These are phyloP conservation scores for Dipus sagitta DNA, from an alignment of 2,797 vertebrate genomes.

Conservation along the genomic window DNA sequence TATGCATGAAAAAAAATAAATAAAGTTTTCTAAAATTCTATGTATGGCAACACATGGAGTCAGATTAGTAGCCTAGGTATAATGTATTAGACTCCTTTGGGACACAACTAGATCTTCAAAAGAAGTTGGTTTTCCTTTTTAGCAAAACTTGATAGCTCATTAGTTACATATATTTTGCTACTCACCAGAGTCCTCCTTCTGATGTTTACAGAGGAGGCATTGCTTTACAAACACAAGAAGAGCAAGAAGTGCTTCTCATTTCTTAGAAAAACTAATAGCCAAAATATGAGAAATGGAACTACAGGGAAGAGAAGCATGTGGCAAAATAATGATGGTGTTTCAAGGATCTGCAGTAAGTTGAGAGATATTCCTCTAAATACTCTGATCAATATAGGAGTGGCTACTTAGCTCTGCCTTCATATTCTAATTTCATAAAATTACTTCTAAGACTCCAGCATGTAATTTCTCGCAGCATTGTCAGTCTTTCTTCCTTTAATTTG, in stretches of 20 bases:
- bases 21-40: background rate
- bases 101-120: background rate
- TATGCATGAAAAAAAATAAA: background rate
- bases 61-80: background rate
- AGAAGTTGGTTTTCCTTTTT: conserved; percentile 13
- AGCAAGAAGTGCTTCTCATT: conserved; percentile 3
- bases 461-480: conserved; percentile 9
- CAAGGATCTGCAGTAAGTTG: background rate
- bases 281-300: background rate
- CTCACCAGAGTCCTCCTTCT: background rate
- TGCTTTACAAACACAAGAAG: background rate
- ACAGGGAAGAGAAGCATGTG: background rate
- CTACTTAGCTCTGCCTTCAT: background rate
- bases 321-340: conserved; percentile 6
- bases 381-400: background rate
- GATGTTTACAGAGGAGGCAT: conserved; percentile 10
- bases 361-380: background rate
- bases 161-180: background rate
- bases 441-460: background rate
- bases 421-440: background rate
- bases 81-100: background rate
- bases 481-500: background rate
- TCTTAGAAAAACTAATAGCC: conserved; percentile 1
- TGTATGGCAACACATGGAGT: conserved; percentile 14
- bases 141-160: conserved; percentile 42